These are phyloP conservation scores for Caenorhabditis japonica DNA, from an alignment of 2,888 invertebrate genomes.

Conservation along the genomic window DNA sequence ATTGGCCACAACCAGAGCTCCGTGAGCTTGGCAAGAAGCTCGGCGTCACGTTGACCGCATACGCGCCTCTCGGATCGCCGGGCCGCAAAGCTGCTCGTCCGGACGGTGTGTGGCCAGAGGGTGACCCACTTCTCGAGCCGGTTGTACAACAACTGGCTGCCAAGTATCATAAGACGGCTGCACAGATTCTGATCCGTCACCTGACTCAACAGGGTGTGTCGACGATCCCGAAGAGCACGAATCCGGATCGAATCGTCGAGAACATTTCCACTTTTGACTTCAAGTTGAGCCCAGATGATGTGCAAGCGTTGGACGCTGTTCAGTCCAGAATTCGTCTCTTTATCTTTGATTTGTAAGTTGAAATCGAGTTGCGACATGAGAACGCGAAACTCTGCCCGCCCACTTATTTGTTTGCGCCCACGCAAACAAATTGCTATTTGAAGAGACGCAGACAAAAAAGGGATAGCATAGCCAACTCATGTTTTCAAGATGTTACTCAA, in stretches of 20 bases:
- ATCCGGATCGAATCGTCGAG: conserved; percentile 63
- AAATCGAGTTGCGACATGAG: too few relatives aligned
- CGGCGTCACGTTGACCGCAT: conserved; percentile 80
- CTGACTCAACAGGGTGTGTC: conserved; percentile 65
- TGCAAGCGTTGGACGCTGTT: conserved; percentile 54
- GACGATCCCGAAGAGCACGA: conserved; percentile 64
- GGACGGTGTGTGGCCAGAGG: conserved; percentile 61
- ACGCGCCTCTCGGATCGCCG: conserved; percentile 66
- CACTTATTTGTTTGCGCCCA: too few relatives aligned
- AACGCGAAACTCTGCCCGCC: too few relatives aligned
- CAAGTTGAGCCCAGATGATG: conserved; percentile 60
- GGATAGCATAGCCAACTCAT: too few relatives aligned
- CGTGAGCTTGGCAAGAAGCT: conserved; percentile 81
- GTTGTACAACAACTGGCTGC: conserved; percentile 56
- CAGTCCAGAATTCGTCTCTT: conserved; percentile 55
- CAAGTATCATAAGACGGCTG: conserved; percentile 64
- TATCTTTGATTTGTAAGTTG: conserved; percentile 58
- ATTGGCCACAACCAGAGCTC: conserved; percentile 84
- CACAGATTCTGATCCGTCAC: conserved; percentile 66
- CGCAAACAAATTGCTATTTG: too few relatives aligned
- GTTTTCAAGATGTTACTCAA: too few relatives aligned
- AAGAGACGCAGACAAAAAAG: too few relatives aligned
- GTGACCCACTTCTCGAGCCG: conserved; percentile 60
- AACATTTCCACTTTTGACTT: conserved; percentile 69
- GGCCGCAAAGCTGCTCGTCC: conserved; percentile 65